A percentile compares a stretch with the other conserved stretches of the same genome.
Conservation (phyloP, 2,888 invertebrate genomes). For the Ganaspis brasiliensis region DNA sequence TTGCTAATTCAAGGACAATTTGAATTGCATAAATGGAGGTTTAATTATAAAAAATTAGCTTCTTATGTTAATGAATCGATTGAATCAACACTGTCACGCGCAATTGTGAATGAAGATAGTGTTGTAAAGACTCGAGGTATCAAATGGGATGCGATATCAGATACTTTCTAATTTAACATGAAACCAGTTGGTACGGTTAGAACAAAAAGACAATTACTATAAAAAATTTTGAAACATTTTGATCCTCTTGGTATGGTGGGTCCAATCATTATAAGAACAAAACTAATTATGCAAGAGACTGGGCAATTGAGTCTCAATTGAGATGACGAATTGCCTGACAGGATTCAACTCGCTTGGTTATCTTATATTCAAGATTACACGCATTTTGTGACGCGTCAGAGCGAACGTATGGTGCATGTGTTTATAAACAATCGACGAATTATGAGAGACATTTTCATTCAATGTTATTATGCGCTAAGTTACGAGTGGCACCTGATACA, state of each 20-base stretch:
- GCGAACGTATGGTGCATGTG: constrained; percentile 44
- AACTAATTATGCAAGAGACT: constrained; percentile 52
- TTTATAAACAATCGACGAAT: constrained; percentile 38
- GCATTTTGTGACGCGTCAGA: constrained; percentile 50
- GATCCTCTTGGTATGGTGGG: constrained; percentile 50
- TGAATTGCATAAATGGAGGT: constrained; percentile 13
- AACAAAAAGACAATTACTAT: constrained; percentile 47
- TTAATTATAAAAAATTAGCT: background rate
- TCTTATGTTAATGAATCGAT: background rate
- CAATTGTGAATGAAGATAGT: background rate
- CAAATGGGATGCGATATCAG: constrained; percentile 33
- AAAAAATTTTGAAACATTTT: constrained; percentile 46
- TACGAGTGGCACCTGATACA: constrained; percentile 50
- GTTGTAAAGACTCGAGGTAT: constrained; percentile 20
- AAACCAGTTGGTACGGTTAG: background rate
- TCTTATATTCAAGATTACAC: constrained; percentile 42
- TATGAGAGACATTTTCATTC: background rate
- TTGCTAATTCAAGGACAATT: background rate
- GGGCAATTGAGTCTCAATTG: constrained; percentile 46
- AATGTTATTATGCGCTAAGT: constrained; percentile 45
- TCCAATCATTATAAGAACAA: constrained; percentile 45
- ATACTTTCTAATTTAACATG: constrained; percentile 41
- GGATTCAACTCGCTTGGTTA: constrained; percentile 23
- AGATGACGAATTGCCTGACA: constrained; percentile 42
- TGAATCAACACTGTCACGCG: background rate